Evolutionary conservation across 2,113 vertebrate genomes (phyloP).

Genomic region (Urocynchramus pylzowi): DNA sequence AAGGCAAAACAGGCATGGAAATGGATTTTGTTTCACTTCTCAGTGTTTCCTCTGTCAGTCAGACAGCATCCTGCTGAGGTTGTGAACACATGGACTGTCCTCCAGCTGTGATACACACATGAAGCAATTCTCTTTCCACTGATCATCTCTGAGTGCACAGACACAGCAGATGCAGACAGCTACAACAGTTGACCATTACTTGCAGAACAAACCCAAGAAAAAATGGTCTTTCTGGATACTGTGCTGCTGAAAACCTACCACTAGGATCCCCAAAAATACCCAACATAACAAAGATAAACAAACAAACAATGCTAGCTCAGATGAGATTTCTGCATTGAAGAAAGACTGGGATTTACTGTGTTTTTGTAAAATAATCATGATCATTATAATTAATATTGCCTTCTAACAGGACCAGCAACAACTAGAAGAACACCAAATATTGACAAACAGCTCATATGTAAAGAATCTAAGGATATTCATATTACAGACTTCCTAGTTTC

Average conservation of each 20-base stretch:
- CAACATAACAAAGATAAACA: neutral
- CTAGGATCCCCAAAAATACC: accelerated
- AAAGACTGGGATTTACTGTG: neutral
- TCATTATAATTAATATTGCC: neutral
- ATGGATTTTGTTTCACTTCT: neutral
- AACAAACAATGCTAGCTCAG: neutral
- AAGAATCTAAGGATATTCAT: neutral
- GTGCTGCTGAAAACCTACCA: neutral
- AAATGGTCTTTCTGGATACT: neutral
- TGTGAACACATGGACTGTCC: neutral
- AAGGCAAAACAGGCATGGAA: neutral
- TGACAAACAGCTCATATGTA: neutral
- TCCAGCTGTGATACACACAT: neutral
- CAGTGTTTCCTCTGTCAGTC: neutral
- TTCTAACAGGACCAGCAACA: neutral
- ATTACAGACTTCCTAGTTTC: neutral
- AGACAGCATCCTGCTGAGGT: neutral
- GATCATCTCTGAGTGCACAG: neutral
- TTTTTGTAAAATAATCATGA: neutral
- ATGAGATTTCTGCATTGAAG: neutral
- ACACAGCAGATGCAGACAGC: neutral
- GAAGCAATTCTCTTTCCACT: neutral
- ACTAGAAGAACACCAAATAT: neutral
- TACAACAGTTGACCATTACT: neutral
- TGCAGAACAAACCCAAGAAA: neutral